Conservation (phyloP, 2,888 invertebrate species). For the Cyclophora albipunctata region DNA sequence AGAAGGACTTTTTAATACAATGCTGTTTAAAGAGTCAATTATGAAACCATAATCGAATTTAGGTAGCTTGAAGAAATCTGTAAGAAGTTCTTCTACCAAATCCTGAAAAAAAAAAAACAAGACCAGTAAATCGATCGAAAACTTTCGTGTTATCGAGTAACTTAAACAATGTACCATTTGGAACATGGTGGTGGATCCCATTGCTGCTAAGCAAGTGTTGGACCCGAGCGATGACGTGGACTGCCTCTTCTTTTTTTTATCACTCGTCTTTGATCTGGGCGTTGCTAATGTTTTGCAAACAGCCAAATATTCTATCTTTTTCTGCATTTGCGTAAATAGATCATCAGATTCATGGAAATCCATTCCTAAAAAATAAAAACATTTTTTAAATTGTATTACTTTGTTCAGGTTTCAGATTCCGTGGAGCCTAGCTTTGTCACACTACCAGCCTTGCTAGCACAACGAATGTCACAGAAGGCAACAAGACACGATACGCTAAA, state of each 20-base stretch:
- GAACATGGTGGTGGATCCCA: conserved; percentile 56
- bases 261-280: conserved; percentile 50
- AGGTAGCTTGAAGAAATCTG: conserved; percentile 40
- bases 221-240: conserved; percentile 39
- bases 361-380: neutral
- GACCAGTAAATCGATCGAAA: neutral
- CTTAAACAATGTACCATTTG: conserved; percentile 37
- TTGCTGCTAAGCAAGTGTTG: conserved; percentile 34
- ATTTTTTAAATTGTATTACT: neutral
- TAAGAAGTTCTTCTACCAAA: conserved; percentile 47
- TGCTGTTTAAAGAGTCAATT: conserved; percentile 53
- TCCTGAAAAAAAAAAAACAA: conserved; percentile 35
- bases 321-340: conserved; percentile 44
- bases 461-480: too few species aligned
- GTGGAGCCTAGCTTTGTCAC: too few species aligned
- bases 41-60: conserved; percentile 54
- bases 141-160: too few species aligned
- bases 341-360: conserved; percentile 34
- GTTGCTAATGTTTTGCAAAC: conserved; percentile 40
- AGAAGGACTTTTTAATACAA: conserved; percentile 44
- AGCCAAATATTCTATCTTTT: conserved; percentile 46
- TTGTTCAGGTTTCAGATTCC: too few species aligned
- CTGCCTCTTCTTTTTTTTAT: conserved; percentile 53
- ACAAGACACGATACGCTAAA: too few species aligned
- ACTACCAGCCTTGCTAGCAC: too few species aligned